phyloP scores from a whole-genome alignment of 2,113 vertebrate species.

The Talpa occidentalis region DNA sequence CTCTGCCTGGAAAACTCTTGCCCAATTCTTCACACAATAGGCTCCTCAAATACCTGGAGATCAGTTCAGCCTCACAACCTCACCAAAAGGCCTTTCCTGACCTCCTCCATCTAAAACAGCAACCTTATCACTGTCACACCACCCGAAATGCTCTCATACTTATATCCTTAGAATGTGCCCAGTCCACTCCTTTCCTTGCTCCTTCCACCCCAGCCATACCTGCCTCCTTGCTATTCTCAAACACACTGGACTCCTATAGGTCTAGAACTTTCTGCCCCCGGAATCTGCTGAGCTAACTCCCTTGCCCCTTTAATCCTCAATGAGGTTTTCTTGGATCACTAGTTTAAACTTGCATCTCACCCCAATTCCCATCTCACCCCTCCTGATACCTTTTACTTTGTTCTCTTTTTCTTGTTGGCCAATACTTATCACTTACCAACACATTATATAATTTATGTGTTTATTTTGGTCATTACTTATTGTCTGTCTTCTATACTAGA shows the following conservation, averaged over 20 bases:
- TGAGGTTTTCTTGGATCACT: background rate
- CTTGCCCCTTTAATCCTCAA: background rate
- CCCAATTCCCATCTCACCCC: background rate
- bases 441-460: background rate
- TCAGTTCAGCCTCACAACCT: background rate
- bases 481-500: background rate
- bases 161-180: rapidly evolving
- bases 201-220: background rate
- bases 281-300: background rate
- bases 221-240: background rate
- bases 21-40: background rate
- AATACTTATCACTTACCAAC: background rate
- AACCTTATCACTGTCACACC: background rate
- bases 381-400: background rate
- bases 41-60: background rate
- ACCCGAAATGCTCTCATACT: rapidly evolving
- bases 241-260: background rate
- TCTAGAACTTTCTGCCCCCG: background rate
- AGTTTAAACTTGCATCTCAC: background rate
- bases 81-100: background rate
- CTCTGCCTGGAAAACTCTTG: background rate
- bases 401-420: background rate
- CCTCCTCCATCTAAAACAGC: background rate
- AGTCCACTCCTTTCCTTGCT: background rate
- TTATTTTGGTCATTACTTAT: background rate